Percentiles rank a stretch among this genome's conserved stretches.
phyloP scores from a whole-genome alignment of 2,113 vertebrate species.

The Caretta caretta region DNA sequence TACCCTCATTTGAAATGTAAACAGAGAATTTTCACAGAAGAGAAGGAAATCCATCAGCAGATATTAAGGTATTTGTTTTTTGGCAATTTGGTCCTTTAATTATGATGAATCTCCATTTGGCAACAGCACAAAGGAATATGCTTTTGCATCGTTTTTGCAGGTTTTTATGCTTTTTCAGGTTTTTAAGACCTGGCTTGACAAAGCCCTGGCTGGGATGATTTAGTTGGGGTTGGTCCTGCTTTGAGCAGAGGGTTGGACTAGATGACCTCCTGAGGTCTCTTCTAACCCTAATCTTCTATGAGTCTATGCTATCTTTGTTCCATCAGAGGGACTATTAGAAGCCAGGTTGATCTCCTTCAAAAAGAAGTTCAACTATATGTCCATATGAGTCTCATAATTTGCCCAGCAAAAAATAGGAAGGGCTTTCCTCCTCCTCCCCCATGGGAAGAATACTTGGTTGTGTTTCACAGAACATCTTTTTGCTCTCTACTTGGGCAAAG shows the following conservation, averaged over 20 bases:
- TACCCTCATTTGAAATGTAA: conserved; percentile 64
- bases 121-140: conserved; percentile 59
- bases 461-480: background rate
- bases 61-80: conserved; percentile 17
- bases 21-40: conserved; percentile 51
- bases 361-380: conserved; percentile 31
- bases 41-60: conserved; percentile 49
- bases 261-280: too few relatives aligned
- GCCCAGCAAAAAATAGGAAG: conserved; percentile 29
- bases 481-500: background rate
- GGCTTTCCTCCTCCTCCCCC: background rate
- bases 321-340: conserved; percentile 29
- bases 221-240: too few relatives aligned
- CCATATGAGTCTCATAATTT: conserved; percentile 41
- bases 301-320: conserved; percentile 28
- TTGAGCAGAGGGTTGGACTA: too few relatives aligned
- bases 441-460: background rate
- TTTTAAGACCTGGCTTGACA: too few relatives aligned
- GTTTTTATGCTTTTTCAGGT: too few relatives aligned
- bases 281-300: too few relatives aligned
- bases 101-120: conserved; percentile 71
- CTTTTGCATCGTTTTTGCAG: conserved; percentile 2
- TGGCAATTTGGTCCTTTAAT: conserved; percentile 74
- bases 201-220: too few relatives aligned
- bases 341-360: conserved; percentile 28